Evolutionary conservation across 2,113 vertebrate genomes (phyloP).

Genomic region (Aix galericulata): DNA sequence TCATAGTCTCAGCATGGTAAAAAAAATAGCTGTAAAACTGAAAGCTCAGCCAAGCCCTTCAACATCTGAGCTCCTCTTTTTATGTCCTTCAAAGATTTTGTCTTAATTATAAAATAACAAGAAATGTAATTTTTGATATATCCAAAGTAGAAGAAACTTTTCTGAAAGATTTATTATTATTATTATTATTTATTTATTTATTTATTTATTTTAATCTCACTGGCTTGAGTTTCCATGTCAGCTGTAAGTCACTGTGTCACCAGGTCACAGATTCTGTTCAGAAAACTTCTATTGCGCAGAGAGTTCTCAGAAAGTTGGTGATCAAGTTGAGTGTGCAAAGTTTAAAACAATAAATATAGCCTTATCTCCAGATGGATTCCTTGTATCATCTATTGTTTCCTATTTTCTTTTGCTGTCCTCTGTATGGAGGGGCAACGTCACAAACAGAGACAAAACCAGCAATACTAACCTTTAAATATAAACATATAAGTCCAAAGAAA

Average conservation of each 20-base stretch:
- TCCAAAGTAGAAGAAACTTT: not conserved
- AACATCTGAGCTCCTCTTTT: not conserved
- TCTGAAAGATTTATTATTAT: not conserved
- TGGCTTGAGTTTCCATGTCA: constrained; percentile 9
- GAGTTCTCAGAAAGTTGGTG: constrained; percentile 39
- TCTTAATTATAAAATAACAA: not conserved
- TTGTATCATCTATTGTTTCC: not conserved
- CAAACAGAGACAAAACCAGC: constrained; percentile 3
- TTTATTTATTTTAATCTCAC: not conserved
- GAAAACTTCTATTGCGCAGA: not conserved
- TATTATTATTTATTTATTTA: not conserved
- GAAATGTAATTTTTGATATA: not conserved
- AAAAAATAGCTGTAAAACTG: not conserved
- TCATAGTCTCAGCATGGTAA: not conserved
- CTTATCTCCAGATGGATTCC: constrained; percentile 40
- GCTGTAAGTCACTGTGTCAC: constrained; percentile 26
- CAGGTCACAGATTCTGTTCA: constrained; percentile 39
- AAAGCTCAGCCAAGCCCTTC: not conserved
- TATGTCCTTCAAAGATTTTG: not conserved
- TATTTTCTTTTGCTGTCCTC: constrained; percentile 25
- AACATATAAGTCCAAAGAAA: not conserved
- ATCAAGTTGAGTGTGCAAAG: constrained; percentile 61
- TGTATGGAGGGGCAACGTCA: not conserved
- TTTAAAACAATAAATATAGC: constrained; percentile 70
- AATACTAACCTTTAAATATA: not conserved